A percentile compares a stretch with the other conserved stretches of the same genome.
These are phyloP conservation scores for Antigone vipio DNA, from an alignment of 2,113 vertebrate genomes.

Conservation along the genomic window DNA sequence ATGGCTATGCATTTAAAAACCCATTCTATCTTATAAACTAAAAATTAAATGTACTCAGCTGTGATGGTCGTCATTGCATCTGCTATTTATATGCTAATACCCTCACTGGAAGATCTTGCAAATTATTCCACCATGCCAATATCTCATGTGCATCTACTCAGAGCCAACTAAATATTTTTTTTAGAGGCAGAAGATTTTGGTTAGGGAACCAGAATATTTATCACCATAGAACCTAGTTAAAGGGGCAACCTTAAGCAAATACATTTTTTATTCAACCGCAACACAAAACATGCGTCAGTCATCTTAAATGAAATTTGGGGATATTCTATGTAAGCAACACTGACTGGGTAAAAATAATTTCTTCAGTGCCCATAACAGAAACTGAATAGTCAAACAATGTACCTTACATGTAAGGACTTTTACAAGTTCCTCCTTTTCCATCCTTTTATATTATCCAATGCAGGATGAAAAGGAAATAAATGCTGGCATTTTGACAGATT, in stretches of 20 bases:
- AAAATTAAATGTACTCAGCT: constrained; percentile 99
- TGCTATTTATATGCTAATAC: constrained; percentile 99
- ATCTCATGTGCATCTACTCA: constrained; percentile 90
- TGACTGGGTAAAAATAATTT: background rate
- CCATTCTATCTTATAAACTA: constrained; percentile 99
- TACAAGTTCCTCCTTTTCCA: background rate
- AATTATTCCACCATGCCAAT: constrained; percentile 95
- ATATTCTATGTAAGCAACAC: background rate
- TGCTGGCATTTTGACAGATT: background rate
- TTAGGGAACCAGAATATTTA: constrained; percentile 47
- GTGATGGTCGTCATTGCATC: constrained; percentile 94
- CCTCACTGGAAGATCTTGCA: constrained; percentile 93
- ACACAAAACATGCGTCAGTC: background rate
- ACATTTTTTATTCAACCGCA: background rate
- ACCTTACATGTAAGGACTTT: background rate
- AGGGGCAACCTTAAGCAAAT: background rate
- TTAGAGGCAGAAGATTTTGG: constrained; percentile 48
- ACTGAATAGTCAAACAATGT: background rate
- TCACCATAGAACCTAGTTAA: background rate
- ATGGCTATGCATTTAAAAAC: constrained; percentile 96
- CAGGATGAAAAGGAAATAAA: background rate
- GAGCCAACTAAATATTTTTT: constrained; percentile 73
- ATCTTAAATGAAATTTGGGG: background rate
- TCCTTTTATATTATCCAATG: background rate
- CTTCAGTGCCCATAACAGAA: background rate